Evolutionary conservation across 2,888 invertebrate species (phyloP).

Genomic region (Drosophila fulvimacula): DNA sequence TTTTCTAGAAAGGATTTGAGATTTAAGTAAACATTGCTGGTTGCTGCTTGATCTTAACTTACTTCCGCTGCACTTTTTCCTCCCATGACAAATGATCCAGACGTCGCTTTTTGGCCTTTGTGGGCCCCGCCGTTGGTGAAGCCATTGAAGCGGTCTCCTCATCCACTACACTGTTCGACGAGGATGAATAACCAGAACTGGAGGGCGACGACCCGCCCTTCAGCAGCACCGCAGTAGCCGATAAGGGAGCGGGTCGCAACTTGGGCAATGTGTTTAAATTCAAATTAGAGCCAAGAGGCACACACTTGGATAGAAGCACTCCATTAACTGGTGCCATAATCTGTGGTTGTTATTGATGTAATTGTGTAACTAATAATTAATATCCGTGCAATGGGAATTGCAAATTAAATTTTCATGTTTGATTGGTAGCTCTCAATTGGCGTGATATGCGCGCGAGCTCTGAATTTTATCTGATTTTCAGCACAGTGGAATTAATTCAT

Average conservation of each 20-base stretch:
- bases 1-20: conserved; percentile 87
- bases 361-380: conserved; percentile 8
- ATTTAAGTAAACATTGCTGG: background rate
- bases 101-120: conserved; percentile 88
- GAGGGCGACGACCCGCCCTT: conserved; percentile 53
- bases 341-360: conserved; percentile 6
- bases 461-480: conserved; percentile 61
- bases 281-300: conserved; percentile 78
- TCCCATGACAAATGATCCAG: conserved; percentile 94
- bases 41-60: conserved; percentile 83
- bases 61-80: conserved; percentile 95
- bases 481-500: conserved; percentile 43
- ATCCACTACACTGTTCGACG: conserved; percentile 57
- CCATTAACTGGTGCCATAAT: conserved; percentile 67
- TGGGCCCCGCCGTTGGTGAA: conserved; percentile 18
- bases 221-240: conserved; percentile 48
- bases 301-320: conserved; percentile 83
- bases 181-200: conserved; percentile 67
- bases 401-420: conserved; percentile 54
- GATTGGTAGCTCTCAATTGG: conserved; percentile 19
- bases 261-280: conserved; percentile 75
- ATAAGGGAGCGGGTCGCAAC: conserved; percentile 60
- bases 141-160: conserved; percentile 52
- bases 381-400: conserved; percentile 6
- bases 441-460: conserved; percentile 44